Percentiles rank a stretch among this genome's conserved stretches.
phyloP scores from a whole-genome alignment of 1,140 invertebrate genomes.

The Zaprionus ghesquierei region DNA sequence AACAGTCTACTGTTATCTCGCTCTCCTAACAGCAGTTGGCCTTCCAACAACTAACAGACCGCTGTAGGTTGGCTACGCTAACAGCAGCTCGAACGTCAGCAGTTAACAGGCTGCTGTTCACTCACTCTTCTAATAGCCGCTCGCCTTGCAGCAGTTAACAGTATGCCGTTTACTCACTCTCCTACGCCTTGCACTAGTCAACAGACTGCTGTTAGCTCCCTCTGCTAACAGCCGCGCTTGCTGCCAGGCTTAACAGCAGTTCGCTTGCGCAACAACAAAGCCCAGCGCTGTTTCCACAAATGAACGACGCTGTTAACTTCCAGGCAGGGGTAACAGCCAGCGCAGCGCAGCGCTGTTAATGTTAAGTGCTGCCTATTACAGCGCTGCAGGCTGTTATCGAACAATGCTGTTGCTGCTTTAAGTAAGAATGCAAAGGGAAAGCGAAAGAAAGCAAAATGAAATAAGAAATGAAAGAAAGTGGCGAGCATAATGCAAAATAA shows the following conservation, averaged over 20 bases:
- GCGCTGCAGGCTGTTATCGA: background rate
- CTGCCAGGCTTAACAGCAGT: background rate
- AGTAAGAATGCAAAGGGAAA: constrained; percentile 18
- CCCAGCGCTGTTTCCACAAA: constrained; percentile 39
- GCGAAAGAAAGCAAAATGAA: constrained; percentile 1
- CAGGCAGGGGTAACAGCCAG: constrained; percentile 42
- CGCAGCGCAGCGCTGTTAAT: background rate
- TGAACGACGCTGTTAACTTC: constrained; percentile 61
- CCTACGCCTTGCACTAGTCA: background rate
- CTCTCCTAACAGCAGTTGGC: background rate
- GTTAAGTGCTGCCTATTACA: background rate
- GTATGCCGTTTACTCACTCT: too few species aligned
- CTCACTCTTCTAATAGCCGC: too few species aligned
- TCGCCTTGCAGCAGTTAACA: too few species aligned
- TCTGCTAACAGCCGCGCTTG: background rate
- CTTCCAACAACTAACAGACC: too few species aligned
- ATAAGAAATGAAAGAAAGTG: constrained; percentile 28
- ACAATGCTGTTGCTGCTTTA: background rate
- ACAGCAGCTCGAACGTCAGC: background rate
- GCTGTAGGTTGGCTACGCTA: too few species aligned
- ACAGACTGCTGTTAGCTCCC: background rate
- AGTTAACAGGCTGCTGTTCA: background rate
- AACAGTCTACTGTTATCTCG: too few species aligned
- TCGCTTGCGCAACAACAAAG: background rate
- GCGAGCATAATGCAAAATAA: constrained; percentile 69